Percentiles rank a stretch among this genome's conserved stretches.
Conservation (phyloP, 2,888 invertebrate species). For the Oasisia sp. region DNA sequence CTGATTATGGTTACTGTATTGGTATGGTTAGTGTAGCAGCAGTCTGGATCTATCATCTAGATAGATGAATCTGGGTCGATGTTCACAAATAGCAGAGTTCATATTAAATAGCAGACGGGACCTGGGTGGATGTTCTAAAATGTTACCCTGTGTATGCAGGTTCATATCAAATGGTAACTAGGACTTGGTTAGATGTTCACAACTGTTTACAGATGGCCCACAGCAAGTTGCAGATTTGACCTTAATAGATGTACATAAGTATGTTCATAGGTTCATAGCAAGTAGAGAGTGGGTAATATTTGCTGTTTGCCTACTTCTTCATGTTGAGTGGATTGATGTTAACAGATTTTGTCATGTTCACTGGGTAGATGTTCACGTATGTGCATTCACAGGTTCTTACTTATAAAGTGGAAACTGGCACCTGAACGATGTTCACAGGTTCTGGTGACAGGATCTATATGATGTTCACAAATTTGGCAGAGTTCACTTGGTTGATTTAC, state of each 20-base stretch:
- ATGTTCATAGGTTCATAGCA: constrained; percentile 78
- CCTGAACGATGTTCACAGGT: constrained; percentile 73
- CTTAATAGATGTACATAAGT: constrained; percentile 75
- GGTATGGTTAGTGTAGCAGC: too few relatives aligned
- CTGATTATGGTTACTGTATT: too few relatives aligned
- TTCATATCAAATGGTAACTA: constrained; percentile 93
- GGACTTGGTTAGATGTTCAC: constrained; percentile 80
- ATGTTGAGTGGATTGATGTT: constrained; percentile 92
- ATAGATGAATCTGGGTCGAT: not conserved
- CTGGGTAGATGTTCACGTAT: constrained; percentile 87
- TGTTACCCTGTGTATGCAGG: constrained; percentile 62
- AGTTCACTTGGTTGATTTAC: too few relatives aligned
- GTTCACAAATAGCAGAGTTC: not conserved
- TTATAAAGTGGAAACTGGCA: constrained; percentile 85
- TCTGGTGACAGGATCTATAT: constrained; percentile 89
- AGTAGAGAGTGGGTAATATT: constrained; percentile 92
- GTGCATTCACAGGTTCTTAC: constrained; percentile 63
- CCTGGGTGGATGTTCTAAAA: not conserved
- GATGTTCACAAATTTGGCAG: constrained; percentile 72
- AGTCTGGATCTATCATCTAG: too few relatives aligned
- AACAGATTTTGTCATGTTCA: constrained; percentile 82
- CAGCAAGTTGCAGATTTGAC: constrained; percentile 92
- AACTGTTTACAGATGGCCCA: constrained; percentile 71
- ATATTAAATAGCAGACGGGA: too few relatives aligned
- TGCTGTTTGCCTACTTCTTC: constrained; percentile 87